phyloP scores from a whole-genome alignment of 2,888 invertebrate species.

The Calameuta idolon region DNA sequence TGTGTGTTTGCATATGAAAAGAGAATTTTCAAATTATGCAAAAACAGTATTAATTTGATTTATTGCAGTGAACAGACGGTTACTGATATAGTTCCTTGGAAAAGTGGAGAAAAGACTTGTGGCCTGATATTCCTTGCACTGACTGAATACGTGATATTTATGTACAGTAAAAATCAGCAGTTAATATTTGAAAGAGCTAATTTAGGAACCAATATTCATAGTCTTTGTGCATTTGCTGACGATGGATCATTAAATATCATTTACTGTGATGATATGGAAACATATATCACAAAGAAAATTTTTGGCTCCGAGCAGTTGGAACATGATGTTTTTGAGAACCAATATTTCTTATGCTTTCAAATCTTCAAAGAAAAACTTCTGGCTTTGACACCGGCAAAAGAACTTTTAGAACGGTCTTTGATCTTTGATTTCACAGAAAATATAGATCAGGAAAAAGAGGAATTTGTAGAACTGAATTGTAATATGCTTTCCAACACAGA shows the following conservation, averaged over 20 bases:
- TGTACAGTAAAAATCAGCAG: conserved; percentile 33
- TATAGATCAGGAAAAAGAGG: conserved; percentile 15
- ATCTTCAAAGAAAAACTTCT: conserved; percentile 42
- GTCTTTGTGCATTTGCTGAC: conserved; percentile 40
- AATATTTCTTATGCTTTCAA: conserved; percentile 39
- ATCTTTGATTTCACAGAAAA: conserved; percentile 25
- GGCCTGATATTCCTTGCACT: conserved; percentile 42
- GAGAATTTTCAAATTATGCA: conserved; percentile 40
- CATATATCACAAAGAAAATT: conserved; percentile 7
- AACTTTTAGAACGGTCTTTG: conserved; percentile 34
- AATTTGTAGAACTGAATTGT: conserved; percentile 36
- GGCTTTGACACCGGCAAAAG: conserved; percentile 36
- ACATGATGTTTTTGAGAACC: conserved; percentile 29
- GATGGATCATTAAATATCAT: conserved; percentile 28
- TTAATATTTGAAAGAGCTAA: conserved; percentile 46
- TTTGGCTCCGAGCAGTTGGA: conserved; percentile 23
- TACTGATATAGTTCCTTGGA: conserved; percentile 40
- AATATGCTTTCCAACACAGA: conserved; percentile 50
- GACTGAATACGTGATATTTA: conserved; percentile 35
- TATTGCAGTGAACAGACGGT: conserved; percentile 40
- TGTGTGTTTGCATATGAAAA: conserved; percentile 47
- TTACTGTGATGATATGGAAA: conserved; percentile 38
- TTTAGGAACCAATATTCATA: conserved; percentile 32
- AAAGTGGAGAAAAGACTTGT: conserved; percentile 31
- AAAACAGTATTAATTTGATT: conserved; percentile 39